A percentile compares a stretch with the other conserved stretches of the same genome.
Conservation (phyloP, 2,113 vertebrate genomes). For the Lota lota region DNA sequence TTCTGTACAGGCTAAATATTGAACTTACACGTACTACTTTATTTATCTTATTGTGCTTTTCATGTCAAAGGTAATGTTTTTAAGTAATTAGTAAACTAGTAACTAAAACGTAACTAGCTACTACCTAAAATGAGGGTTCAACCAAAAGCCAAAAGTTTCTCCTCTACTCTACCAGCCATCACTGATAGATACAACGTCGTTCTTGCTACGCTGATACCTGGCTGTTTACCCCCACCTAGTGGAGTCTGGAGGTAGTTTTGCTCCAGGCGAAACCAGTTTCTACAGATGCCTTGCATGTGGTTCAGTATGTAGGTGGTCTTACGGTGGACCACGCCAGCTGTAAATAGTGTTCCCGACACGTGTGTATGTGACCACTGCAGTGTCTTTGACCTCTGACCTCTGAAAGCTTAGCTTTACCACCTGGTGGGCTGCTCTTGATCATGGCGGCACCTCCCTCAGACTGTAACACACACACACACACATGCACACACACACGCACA, state of each 20-base stretch:
- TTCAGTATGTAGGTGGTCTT: conserved; percentile 57
- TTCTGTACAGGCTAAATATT: too few relatives aligned
- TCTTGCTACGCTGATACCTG: not conserved
- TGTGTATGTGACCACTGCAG: conserved; percentile 52
- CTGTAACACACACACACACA: conserved; percentile 31
- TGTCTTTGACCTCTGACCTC: conserved; percentile 53
- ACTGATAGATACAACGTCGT: too few relatives aligned
- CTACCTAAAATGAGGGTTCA: too few relatives aligned
- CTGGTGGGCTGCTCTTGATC: conserved; percentile 62
- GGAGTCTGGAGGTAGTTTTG: conserved; percentile 23
- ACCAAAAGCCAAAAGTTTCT: too few relatives aligned
- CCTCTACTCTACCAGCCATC: too few relatives aligned
- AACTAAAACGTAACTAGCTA: too few relatives aligned
- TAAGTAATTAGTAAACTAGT: too few relatives aligned
- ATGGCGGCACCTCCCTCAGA: conserved; percentile 47
- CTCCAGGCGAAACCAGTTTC: not conserved
- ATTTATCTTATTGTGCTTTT: too few relatives aligned
- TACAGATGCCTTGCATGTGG: not conserved
- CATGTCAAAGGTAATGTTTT: too few relatives aligned
- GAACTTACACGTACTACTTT: too few relatives aligned
- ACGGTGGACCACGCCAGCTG: conserved; percentile 60
- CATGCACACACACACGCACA: conserved; percentile 6
- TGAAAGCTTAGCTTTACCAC: conserved; percentile 60
- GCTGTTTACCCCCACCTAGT: conserved; percentile 57
- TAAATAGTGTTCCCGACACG: conserved; percentile 65